phyloP scores from a whole-genome alignment of 2,113 vertebrate species.

The Salvator merianae region DNA sequence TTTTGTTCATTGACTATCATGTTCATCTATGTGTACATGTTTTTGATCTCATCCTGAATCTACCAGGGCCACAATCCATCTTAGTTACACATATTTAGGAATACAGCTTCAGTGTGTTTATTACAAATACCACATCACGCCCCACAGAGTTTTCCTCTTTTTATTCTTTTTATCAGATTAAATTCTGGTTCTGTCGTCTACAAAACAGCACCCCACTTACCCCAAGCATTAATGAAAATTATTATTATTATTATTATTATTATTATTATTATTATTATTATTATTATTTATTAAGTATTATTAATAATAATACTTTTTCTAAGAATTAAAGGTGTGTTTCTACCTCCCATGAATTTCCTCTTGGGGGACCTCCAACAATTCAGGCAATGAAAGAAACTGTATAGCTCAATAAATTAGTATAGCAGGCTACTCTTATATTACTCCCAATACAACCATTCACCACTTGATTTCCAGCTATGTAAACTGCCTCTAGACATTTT shows the following conservation, averaged over 20 bases:
- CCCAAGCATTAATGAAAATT: conserved; percentile 12
- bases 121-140: neutral
- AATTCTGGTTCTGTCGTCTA: neutral
- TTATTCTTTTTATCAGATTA: neutral
- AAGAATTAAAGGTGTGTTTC: conserved; percentile 29
- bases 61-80: too few species aligned
- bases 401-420: conserved; percentile 21
- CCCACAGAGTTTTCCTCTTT: neutral
- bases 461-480: conserved; percentile 39
- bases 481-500: conserved; percentile 34
- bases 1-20: too few species aligned
- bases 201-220: neutral
- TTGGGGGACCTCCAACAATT: conserved; percentile 22
- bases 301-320: conserved; percentile 25
- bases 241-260: neutral
- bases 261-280: too few species aligned
- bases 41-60: too few species aligned
- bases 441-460: conserved; percentile 30
- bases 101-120: neutral
- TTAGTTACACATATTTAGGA: too few species aligned
- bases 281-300: too few species aligned
- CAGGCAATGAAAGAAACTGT: conserved; percentile 20
- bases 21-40: too few species aligned
- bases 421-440: conserved; percentile 38
- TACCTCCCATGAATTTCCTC: conserved; percentile 16